A percentile compares a stretch with the other conserved stretches of the same genome.
Conservation (phyloP, 2,113 vertebrate species). For the Cyanocitta stelleri region DNA sequence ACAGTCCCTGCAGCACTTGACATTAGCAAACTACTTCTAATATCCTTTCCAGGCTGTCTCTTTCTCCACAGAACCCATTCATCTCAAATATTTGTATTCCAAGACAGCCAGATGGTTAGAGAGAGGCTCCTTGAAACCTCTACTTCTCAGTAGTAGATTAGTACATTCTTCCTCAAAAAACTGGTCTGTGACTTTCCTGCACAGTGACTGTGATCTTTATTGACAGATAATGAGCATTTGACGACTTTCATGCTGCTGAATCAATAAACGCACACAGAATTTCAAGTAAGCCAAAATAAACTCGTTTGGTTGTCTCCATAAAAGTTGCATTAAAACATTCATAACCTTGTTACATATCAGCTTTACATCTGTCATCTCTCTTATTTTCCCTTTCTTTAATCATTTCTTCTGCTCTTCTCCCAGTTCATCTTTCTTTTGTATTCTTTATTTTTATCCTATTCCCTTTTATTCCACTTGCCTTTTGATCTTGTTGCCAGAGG, state of each 20-base stretch:
- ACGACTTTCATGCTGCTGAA: neutral
- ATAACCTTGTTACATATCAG: neutral
- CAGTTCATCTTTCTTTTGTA: neutral
- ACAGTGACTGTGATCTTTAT: neutral
- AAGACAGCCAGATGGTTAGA: neutral
- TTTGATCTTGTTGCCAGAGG: conserved; percentile 20
- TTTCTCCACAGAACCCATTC: neutral
- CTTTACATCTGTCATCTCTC: neutral
- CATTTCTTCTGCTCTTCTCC: neutral
- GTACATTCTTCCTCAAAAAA: neutral
- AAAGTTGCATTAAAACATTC: neutral
- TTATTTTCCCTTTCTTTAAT: neutral
- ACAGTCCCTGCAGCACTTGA: neutral
- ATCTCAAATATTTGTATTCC: neutral
- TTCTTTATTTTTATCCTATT: neutral
- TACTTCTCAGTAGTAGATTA: neutral
- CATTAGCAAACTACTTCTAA: neutral
- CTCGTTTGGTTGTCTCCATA: neutral
- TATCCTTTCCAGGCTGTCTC: neutral
- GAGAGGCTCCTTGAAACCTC: neutral
- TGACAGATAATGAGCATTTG: neutral
- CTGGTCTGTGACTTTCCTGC: neutral
- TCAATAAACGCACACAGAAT: neutral
- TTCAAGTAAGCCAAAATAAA: neutral
- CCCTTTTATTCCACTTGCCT: neutral